Evolutionary conservation across 2,888 invertebrate genomes (phyloP).

Genomic region (Monochamus alternatus): DNA sequence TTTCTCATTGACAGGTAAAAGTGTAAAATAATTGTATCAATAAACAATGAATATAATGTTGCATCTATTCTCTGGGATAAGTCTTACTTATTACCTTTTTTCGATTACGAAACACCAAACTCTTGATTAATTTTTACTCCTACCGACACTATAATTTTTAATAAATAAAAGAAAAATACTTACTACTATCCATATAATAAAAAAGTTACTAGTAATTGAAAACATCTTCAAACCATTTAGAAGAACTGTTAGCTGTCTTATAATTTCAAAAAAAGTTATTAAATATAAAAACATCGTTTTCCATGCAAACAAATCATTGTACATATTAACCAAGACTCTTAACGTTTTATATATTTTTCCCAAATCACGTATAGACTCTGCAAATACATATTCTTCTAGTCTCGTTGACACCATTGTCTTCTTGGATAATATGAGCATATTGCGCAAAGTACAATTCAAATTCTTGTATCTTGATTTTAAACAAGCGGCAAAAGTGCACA

Average conservation of each 20-base stretch:
- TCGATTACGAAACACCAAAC: too few species aligned
- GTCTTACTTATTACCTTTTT: too few species aligned
- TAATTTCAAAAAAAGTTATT: background rate
- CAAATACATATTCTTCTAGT: background rate
- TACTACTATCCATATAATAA: background rate
- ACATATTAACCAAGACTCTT: background rate
- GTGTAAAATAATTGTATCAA: too few species aligned
- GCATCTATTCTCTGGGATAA: too few species aligned
- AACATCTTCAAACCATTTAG: background rate
- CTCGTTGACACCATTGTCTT: background rate
- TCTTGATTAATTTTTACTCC: too few species aligned
- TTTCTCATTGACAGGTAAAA: too few species aligned
- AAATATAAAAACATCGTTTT: background rate
- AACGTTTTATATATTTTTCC: slow-evolving; percentile 1
- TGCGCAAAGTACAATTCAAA: background rate
- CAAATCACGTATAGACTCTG: background rate
- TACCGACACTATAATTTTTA: too few species aligned
- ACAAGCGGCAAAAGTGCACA: background rate
- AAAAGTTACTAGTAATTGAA: background rate
- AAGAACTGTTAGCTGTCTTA: background rate
- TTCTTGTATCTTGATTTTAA: slow-evolving; percentile 2
- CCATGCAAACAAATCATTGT: slow-evolving; percentile 13
- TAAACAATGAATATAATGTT: too few species aligned
- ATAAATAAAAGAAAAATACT: background rate
- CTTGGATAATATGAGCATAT: background rate